Conservation (phyloP, 2,888 invertebrate genomes). For the Cephus runcator region DNA sequence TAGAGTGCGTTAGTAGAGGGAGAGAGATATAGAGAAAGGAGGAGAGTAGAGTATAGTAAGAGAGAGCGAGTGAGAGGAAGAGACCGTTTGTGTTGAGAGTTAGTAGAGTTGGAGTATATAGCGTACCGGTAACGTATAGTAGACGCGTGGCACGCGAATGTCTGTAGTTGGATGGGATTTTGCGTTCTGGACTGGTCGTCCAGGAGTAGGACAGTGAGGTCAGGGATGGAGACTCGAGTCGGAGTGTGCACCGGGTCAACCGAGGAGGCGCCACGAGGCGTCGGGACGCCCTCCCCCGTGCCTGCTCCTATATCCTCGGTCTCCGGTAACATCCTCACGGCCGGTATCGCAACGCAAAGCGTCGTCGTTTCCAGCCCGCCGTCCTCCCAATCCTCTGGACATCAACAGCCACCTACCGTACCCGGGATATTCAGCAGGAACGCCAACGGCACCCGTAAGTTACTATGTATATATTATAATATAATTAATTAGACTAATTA, state of each 20-base stretch:
- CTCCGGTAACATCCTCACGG: constrained; percentile 2
- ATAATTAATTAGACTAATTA: not conserved
- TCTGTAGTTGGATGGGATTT: constrained; percentile 43
- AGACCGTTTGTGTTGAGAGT: not conserved
- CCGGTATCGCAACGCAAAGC: constrained; percentile 21
- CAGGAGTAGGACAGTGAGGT: constrained; percentile 15
- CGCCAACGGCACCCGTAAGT: constrained; percentile 63
- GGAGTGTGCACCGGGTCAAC: constrained; percentile 26
- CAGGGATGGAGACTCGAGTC: constrained; percentile 47
- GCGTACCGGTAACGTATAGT: not conserved
- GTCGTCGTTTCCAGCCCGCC: constrained; percentile 24
- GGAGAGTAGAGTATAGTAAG: not conserved
- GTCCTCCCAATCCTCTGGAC: constrained; percentile 20
- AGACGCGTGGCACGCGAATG: constrained; percentile 31
- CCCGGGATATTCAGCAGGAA: constrained; percentile 61
- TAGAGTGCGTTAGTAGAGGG: not conserved
- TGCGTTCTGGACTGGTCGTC: constrained; percentile 20
- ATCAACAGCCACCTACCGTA: constrained; percentile 28
- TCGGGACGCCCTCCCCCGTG: constrained; percentile 53
- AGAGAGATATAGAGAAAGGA: not conserved
- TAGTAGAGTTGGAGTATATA: not conserved
- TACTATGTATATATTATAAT: not conserved
- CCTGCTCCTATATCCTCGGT: constrained; percentile 16
- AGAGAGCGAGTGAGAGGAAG: not conserved
- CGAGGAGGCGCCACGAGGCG: constrained; percentile 48